phyloP scores from a whole-genome alignment of 2,113 vertebrate genomes.

The Eulacestoma nigropectus region DNA sequence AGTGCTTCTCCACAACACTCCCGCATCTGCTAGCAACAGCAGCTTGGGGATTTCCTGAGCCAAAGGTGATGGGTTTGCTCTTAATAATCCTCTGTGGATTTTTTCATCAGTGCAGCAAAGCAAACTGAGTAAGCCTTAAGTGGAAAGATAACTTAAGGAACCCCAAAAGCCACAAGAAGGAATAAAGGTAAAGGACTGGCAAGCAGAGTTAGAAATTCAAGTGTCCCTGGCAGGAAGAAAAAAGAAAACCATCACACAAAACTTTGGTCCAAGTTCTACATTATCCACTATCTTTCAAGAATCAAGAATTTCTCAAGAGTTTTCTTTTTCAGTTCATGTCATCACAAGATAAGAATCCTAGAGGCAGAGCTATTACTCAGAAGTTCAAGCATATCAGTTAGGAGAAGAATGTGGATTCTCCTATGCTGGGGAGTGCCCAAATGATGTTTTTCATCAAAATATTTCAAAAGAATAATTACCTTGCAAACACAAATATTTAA shows the following conservation, averaged over 20 bases:
- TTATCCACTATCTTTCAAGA: neutral
- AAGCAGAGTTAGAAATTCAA: neutral
- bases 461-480: neutral
- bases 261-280: neutral
- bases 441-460: neutral
- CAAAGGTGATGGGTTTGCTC: neutral
- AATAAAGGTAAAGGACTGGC: neutral
- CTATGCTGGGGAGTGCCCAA: neutral
- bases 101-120: neutral
- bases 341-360: neutral
- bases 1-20: neutral
- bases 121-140: neutral
- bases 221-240: neutral
- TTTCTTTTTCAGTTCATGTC: neutral
- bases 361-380: neutral
- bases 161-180: neutral
- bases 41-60: constrained; percentile 4
- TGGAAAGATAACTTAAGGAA: neutral
- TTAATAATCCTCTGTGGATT: neutral
- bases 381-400: neutral
- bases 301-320: neutral
- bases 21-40: neutral
- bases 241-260: neutral
- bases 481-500: neutral
- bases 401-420: neutral